Conservation (phyloP, 2,888 invertebrate species). For the Drosophila nr. fundita region DNA sequence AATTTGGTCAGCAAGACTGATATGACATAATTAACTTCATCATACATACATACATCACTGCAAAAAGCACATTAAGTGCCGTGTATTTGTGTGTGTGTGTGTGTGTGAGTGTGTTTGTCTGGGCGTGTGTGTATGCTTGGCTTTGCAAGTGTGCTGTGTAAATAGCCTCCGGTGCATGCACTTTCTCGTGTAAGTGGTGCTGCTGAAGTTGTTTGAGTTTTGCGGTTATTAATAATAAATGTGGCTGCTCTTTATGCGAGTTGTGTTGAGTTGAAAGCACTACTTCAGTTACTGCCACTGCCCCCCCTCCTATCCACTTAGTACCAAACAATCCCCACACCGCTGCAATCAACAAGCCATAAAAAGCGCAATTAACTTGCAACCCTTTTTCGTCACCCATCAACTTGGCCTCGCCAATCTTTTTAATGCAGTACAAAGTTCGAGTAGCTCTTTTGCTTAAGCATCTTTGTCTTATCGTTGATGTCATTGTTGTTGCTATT, state of each 20-base stretch:
- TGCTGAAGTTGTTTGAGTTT: constrained; percentile 70
- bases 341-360: constrained; percentile 44
- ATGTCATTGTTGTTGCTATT: constrained; percentile 3
- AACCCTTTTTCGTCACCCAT: constrained; percentile 61
- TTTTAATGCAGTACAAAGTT: constrained; percentile 61
- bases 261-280: constrained; percentile 49
- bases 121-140: constrained; percentile 14
- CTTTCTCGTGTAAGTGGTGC: constrained; percentile 52
- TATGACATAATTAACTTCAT: constrained; percentile 49
- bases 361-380: constrained; percentile 77
- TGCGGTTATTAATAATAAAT: constrained; percentile 83
- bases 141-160: constrained; percentile 48
- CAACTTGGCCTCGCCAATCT: constrained; percentile 48
- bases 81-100: background rate
- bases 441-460: constrained; percentile 25
- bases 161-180: constrained; percentile 57
- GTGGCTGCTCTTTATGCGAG: constrained; percentile 67
- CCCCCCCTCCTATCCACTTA: background rate
- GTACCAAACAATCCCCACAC: background rate
- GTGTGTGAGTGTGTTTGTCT: background rate
- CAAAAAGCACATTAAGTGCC: constrained; percentile 34
- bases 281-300: constrained; percentile 30
- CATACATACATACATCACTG: background rate
- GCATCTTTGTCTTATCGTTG: constrained; percentile 2
- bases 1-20: constrained; percentile 46